Evolutionary conservation across 1,140 invertebrate species (phyloP).

Genomic region (Oncopodura yosiiana): DNA sequence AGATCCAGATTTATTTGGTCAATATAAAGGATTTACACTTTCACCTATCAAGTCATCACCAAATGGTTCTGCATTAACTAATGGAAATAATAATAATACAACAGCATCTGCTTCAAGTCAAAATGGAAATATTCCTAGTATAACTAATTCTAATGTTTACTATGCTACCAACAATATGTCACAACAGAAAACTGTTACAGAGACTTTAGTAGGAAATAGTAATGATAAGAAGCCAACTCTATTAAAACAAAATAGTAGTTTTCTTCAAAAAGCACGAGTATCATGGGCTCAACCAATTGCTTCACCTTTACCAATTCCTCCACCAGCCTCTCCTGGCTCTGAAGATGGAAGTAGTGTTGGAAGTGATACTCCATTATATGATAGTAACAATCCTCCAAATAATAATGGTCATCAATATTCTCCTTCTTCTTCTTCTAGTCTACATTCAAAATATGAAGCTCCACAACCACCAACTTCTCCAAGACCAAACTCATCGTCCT

Average conservation of each 20-base stretch:
- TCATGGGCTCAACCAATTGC: constrained; percentile 34
- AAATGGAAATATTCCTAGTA: constrained; percentile 22
- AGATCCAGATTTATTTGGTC: constrained; percentile 60
- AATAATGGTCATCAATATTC: constrained; percentile 1
- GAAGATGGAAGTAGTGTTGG: constrained; percentile 18
- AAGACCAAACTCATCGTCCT: constrained; percentile 36
- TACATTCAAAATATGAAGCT: neutral
- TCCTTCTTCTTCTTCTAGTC: neutral
- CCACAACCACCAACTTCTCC: neutral
- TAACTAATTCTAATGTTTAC: constrained; percentile 23
- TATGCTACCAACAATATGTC: constrained; percentile 25
- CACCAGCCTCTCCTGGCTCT: neutral
- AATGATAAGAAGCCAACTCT: constrained; percentile 14
- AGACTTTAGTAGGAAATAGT: constrained; percentile 9
- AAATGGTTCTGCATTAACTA: no score
- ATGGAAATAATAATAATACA: constrained; percentile 1
- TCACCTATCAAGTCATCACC: constrained; percentile 39
- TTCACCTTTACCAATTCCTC: constrained; percentile 15
- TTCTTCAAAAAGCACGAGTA: constrained; percentile 28
- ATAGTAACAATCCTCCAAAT: constrained; percentile 3
- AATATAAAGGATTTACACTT: constrained; percentile 72
- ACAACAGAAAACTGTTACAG: constrained; percentile 14
- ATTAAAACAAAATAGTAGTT: constrained; percentile 5
- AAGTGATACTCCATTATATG: constrained; percentile 27
- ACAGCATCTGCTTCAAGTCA: neutral